phyloP scores from a whole-genome alignment of 53 echinoderm and acorn worm genomes.

The Holothuria leucospilota region DNA sequence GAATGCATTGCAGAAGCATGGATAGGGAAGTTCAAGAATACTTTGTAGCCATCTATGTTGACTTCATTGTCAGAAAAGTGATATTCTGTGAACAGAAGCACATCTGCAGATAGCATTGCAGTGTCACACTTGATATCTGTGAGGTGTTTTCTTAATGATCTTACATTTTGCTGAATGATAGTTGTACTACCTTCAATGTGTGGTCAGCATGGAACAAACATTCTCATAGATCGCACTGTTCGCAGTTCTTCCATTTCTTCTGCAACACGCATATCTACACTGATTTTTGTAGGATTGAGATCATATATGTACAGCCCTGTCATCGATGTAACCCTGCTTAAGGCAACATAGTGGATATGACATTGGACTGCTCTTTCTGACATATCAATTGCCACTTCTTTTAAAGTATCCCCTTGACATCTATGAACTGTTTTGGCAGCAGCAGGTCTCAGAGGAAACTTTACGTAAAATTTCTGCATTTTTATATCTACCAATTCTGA shows the following conservation, averaged over 20 bases:
- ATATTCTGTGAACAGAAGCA: conserved; percentile 41
- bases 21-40: neutral
- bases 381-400: conserved; percentile 22
- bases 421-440: conserved; percentile 37
- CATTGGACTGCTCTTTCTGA: neutral
- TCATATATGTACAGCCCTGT: neutral
- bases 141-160: neutral
- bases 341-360: neutral
- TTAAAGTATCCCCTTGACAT: conserved; percentile 32
- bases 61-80: neutral
- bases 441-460: conserved; percentile 29
- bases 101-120: conserved; percentile 25
- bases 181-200: neutral
- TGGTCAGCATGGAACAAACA: neutral
- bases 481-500: conserved; percentile 8
- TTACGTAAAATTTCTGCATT: conserved; percentile 30
- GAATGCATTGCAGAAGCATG: neutral
- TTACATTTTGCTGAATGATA: conserved; percentile 29
- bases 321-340: neutral
- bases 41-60: neutral
- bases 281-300: conserved; percentile 31
- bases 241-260: conserved; percentile 4
- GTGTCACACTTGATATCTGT: neutral
- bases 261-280: conserved; percentile 10
- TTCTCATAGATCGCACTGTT: neutral